These are phyloP conservation scores for Ennomos fuscantarius DNA, from an alignment of 2,888 invertebrate species.

Conservation along the genomic window DNA sequence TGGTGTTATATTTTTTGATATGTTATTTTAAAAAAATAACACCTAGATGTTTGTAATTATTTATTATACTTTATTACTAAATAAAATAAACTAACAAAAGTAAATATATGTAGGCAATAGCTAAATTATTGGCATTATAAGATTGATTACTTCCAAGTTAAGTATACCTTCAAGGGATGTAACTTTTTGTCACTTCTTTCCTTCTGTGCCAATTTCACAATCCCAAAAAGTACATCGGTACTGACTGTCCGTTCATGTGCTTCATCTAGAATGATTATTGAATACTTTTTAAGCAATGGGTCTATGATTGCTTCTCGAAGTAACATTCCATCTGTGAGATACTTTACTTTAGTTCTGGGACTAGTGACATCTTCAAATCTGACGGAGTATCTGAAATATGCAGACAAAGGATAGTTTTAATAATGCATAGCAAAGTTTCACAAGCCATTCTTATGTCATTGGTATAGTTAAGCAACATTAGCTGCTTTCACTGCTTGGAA, in stretches of 20 bases:
- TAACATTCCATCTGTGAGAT: slow-evolving; percentile 97
- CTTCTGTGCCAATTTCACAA: slow-evolving; percentile 94
- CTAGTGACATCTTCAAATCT: slow-evolving; percentile 96
- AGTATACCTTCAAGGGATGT: slow-evolving; percentile 87
- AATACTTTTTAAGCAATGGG: slow-evolving; percentile 90
- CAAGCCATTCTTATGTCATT: too few relatives aligned
- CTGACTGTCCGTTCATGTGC: slow-evolving; percentile 98
- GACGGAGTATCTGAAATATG: slow-evolving; percentile 88
- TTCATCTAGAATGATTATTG: slow-evolving; percentile 95
- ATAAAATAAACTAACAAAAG: too few relatives aligned
- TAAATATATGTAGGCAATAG: too few relatives aligned
- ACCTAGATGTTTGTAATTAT: too few relatives aligned
- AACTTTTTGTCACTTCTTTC: slow-evolving; percentile 86
- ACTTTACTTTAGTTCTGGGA: slow-evolving; percentile 93
- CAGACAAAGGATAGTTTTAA: background rate
- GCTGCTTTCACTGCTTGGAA: too few relatives aligned
- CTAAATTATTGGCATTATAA: too few relatives aligned
- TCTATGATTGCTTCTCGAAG: slow-evolving; percentile 95
- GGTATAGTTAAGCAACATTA: too few relatives aligned
- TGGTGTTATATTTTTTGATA: too few relatives aligned
- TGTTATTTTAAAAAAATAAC: too few relatives aligned
- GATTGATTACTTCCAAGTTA: too few relatives aligned
- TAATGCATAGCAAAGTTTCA: too few relatives aligned
- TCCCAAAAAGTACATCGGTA: slow-evolving; percentile 97
- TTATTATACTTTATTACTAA: too few relatives aligned